These are phyloP conservation scores for Vultur gryphus DNA, from an alignment of 2,797 vertebrate species.

Conservation along the genomic window DNA sequence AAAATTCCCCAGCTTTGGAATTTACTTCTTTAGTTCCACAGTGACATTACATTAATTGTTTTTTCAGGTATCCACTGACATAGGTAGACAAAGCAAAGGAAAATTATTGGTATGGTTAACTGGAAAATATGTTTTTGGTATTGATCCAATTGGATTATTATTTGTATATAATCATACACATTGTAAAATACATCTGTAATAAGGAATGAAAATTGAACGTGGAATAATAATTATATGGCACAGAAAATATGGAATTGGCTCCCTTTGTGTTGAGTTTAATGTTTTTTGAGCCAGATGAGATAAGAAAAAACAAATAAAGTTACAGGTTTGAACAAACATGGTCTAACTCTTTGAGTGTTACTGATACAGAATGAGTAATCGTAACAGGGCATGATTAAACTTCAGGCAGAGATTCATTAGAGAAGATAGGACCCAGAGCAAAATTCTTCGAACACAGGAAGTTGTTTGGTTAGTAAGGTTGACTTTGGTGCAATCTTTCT, in stretches of 20 bases:
- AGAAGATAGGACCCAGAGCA: not conserved
- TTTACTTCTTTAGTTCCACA: not conserved
- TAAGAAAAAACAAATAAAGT: not conserved
- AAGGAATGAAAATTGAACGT: not conserved
- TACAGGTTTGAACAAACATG: not conserved
- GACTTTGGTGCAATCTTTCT: not conserved
- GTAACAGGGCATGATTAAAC: not conserved
- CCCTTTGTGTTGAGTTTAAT: not conserved
- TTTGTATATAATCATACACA: not conserved
- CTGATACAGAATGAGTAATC: not conserved
- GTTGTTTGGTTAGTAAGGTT: not conserved
- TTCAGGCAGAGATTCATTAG: not conserved
- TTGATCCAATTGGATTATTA: slow-evolving; percentile 12
- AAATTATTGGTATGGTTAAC: not conserved
- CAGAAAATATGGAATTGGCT: not conserved
- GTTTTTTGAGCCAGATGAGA: not conserved
- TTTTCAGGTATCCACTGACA: not conserved
- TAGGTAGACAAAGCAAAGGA: not conserved
- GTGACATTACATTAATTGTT: not conserved
- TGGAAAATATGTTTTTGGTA: not conserved
- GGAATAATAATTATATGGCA: not conserved
- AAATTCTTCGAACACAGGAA: not conserved
- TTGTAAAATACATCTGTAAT: not conserved
- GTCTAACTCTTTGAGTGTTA: not conserved
- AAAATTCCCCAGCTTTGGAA: not conserved